phyloP scores from a whole-genome alignment of 1,140 invertebrate genomes.

The Lasaia peninsularis region DNA sequence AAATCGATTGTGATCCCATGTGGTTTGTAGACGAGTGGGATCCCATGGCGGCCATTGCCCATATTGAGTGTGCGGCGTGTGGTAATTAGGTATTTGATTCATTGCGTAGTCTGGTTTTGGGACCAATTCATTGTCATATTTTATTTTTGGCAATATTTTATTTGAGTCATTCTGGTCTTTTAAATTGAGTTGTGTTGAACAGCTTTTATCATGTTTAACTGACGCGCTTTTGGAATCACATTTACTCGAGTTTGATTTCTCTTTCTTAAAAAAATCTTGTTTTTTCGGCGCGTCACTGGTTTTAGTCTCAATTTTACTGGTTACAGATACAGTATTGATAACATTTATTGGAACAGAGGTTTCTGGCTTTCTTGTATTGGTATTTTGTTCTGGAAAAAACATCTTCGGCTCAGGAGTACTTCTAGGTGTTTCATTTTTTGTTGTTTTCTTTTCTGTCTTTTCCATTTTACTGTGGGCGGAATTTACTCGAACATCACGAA shows the following conservation, averaged over 20 bases:
- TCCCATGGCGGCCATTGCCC: conserved; percentile 80
- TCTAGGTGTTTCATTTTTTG: conserved; percentile 58
- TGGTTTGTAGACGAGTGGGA: conserved; percentile 60
- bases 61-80: conserved; percentile 79
- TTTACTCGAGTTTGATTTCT: conserved; percentile 62
- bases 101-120: conserved; percentile 77
- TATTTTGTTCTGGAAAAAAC: conserved; percentile 73
- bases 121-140: conserved; percentile 75
- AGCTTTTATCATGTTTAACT: conserved; percentile 70
- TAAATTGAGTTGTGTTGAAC: conserved; percentile 46
- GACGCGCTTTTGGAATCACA: conserved; percentile 62
- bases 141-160: conserved; percentile 77
- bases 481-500: conserved; percentile 70
- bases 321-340: conserved; percentile 56
- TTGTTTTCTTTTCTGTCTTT: conserved; percentile 65
- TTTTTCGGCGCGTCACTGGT: conserved; percentile 66
- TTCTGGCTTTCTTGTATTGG: conserved; percentile 57
- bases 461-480: conserved; percentile 73
- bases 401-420: conserved; percentile 66
- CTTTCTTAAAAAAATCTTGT: conserved; percentile 76
- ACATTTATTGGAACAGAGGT: conserved; percentile 70
- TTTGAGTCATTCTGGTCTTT: conserved; percentile 73
- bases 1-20: conserved; percentile 72
- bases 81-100: conserved; percentile 80
- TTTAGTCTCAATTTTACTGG: conserved; percentile 65